Base-by-base conservation (phyloP, 2,113 vertebrate species). In the Fregetta grallaria region DNA sequence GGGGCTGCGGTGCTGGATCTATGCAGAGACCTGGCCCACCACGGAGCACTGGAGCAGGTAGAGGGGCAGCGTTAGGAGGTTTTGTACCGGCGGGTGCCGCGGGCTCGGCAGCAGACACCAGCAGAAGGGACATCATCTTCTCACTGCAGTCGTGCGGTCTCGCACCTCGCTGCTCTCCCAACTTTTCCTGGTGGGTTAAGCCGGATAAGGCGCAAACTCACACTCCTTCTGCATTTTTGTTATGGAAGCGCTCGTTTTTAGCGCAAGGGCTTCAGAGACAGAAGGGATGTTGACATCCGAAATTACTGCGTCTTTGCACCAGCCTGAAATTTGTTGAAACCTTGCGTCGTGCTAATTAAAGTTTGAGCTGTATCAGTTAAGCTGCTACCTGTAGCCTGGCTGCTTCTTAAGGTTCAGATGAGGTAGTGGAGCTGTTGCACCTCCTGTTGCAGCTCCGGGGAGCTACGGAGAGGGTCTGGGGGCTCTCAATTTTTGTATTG, bases 71-170 rank as follows among this genome's bases (percentile, higher is more conserved):
- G 9, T 25, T 25, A 22, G 26, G 13, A 71, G 25, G 15, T 53
- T 88, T 77, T 58, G 26, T 62, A 21, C 47, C 0, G 0, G 3
- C 1, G 0, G 13, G 13, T 34, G 17, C 36, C 49, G 22, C 9
- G 7, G 27, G 11, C 27, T 59, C 66, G 14, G 3, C 29, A 52
- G 56, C 56, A 55, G 15, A 10, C 3, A 1, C 23, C 6, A 4
- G 21, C 27, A 15, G 47, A 76, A 67, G 56, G 13, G 21, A 27
- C 21, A 6, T 29, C 26, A 36, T 58, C 80, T 32, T 7, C 38
- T 38, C 10, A 2, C 58, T 49, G 15, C 32, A 3, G 1, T 26
- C 0, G 0, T 5, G 8, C n/a, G 38, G 22, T 14, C 29, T 55
- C 34, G 3, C 42, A 11, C 19, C 40, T 42, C 2, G 0, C 10